Evolutionary conservation across 2,888 invertebrate genomes (phyloP), one percentile per base, ranked within the genome.

Genomic region (Thelaira solivaga): DNA sequence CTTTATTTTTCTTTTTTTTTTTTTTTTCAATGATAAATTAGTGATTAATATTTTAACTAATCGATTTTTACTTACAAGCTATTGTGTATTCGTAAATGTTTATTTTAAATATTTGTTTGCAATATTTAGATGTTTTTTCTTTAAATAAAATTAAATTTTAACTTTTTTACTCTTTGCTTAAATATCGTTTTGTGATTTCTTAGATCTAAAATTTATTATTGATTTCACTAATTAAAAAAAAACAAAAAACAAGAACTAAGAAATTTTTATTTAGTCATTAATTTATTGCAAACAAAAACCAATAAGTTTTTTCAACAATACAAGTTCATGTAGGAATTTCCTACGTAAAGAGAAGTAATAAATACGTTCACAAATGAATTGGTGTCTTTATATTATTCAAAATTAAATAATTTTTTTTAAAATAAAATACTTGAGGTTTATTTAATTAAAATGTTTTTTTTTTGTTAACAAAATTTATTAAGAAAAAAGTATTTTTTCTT

Each of bases 31-130:
- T 59, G 43, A 39, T 67, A 61, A 47, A 61, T 43, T 61, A 53
- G 24, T 64, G 55, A 65, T 61, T 62, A 65, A 71, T 75, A 74
- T 80, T 76, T 73, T 80, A 65, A 53, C 64, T 76, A 73, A 76
- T 64, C 53, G n/a, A 18, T 62, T 47, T 57, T 43, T 59, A 34
- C 34, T 45, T 45, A 43, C 36, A 53, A 53, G 47, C 26, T 53
- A 45, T 36, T 62, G 16, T 29, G 22, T 26, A 24, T 11, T 20
- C n/a, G 16, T 45, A 41, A 34, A 47, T 2, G 20, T 4, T 57
- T 31, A 39, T 69, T 41, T 59, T 5, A 26, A 13, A 64, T 68
- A 62, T 67, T 64, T 57, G 29, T 26, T 36, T 57, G 29, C 34
- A 57, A 45, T 39, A 13, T 47, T 49, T 39, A 24, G n/a, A n/a